Percentiles rank a stretch among this genome's conserved stretches.
Conservation (phyloP, 2,113 vertebrate genomes). For the Apodemus sylvaticus region DNA sequence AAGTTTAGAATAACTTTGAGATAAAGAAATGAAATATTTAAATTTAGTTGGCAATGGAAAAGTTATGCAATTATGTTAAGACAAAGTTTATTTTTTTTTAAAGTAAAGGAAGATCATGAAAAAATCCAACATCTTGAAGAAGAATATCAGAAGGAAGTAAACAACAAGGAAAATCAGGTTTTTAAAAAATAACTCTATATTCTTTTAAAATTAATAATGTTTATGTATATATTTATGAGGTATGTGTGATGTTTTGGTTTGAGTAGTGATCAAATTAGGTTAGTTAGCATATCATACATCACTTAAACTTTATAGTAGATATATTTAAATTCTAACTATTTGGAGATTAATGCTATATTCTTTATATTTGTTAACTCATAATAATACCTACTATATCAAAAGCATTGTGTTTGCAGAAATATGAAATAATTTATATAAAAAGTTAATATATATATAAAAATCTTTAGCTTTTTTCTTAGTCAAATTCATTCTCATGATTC, state of each 20-base stretch:
- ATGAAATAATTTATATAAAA: conserved; percentile 33
- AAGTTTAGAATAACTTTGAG: conserved; percentile 18
- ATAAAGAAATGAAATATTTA: conserved; percentile 42
- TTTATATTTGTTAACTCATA: conserved; percentile 50
- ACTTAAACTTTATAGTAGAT: neutral
- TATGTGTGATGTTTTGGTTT: conserved; percentile 16
- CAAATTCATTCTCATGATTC: conserved; percentile 43
- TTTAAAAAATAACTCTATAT: neutral
- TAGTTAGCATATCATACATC: neutral
- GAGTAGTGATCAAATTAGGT: neutral
- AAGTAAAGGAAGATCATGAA: conserved; percentile 92
- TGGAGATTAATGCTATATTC: neutral
- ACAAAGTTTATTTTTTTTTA: conserved; percentile 69
- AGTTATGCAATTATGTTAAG: conserved; percentile 42
- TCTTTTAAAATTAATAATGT: conserved; percentile 31
- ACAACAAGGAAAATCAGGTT: conserved; percentile 91
- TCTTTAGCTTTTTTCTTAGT: conserved; percentile 25
- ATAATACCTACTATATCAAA: conserved; percentile 40
- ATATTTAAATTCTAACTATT: neutral
- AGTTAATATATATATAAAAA: conserved; percentile 37
- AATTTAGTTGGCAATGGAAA: conserved; percentile 45
- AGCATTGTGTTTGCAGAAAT: conserved; percentile 23
- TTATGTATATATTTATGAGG: neutral
- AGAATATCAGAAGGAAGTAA: conserved; percentile 86
- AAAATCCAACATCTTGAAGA: conserved; percentile 88